phyloP scores from a whole-genome alignment of 2,797 vertebrate species.

The Gymnocypris eckloni region DNA sequence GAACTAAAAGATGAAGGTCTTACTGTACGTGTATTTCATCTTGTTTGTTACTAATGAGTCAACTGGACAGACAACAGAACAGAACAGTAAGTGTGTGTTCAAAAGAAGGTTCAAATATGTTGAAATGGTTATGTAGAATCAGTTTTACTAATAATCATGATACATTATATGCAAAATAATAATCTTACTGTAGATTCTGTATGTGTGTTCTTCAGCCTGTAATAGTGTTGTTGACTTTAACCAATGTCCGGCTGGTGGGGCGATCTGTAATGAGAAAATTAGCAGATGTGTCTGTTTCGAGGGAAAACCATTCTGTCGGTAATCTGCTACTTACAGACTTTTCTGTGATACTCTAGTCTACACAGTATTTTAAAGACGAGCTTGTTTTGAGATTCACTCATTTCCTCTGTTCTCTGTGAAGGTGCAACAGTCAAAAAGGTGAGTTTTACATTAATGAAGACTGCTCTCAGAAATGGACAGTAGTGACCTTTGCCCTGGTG shows the following conservation, averaged over 20 bases:
- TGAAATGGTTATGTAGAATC: neutral
- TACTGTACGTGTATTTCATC: conserved; percentile 38
- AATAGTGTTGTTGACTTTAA: fast-evolving
- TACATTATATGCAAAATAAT: neutral
- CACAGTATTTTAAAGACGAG: neutral
- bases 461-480: conserved; percentile 60
- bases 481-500: conserved; percentile 58
- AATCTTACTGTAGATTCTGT: neutral
- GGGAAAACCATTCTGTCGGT: conserved; percentile 52
- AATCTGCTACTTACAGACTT: neutral
- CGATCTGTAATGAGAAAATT: neutral
- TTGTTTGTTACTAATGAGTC: neutral
- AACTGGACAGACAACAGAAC: neutral
- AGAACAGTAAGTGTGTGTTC: conserved; percentile 21
- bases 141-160: neutral
- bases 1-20: conserved; percentile 31
- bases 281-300: conserved; percentile 56
- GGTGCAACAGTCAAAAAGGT: conserved; percentile 58
- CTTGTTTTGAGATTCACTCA: neutral
- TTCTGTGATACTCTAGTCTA: neutral
- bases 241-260: fast-evolving
- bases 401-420: conserved; percentile 20
- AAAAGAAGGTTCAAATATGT: neutral
- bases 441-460: conserved; percentile 56
- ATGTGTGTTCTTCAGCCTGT: conserved; percentile 27